Evolutionary conservation across 2,888 invertebrate genomes (phyloP).

Genomic region (Bibio marci): DNA sequence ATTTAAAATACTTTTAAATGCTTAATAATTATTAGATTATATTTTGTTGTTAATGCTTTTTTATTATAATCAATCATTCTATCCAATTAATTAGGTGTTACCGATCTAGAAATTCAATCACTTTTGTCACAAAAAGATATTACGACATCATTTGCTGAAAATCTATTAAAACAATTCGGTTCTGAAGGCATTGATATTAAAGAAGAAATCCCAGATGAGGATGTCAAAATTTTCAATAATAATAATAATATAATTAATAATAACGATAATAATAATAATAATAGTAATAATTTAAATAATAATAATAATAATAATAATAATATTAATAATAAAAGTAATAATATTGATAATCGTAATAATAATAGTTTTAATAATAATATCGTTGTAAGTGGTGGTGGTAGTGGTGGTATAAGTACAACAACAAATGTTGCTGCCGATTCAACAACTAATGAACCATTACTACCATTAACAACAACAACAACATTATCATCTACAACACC

Average conservation of each 20-base stretch:
- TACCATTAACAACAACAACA: conserved; percentile 12
- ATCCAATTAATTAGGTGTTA: too few relatives aligned
- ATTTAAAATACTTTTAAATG: too few relatives aligned
- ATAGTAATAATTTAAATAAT: too few relatives aligned
- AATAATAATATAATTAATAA: conserved; percentile 2
- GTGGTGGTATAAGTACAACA: conserved; percentile 4
- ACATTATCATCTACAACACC: conserved; percentile 18
- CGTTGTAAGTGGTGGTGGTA: too few relatives aligned
- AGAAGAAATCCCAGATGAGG: conserved; percentile 17
- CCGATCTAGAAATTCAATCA: conserved; percentile 55
- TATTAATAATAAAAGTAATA: too few relatives aligned
- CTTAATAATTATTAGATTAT: too few relatives aligned
- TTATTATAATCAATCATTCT: too few relatives aligned
- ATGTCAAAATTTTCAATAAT: background rate
- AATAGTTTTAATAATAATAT: too few relatives aligned
- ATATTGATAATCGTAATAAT: background rate
- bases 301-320: too few relatives aligned
- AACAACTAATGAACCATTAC: conserved; percentile 12
- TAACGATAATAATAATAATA: conserved; percentile 4
- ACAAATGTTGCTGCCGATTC: conserved; percentile 12
- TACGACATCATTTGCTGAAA: conserved; percentile 68
- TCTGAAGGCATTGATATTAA: conserved; percentile 46
- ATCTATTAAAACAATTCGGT: conserved; percentile 70
- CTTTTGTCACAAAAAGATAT: conserved; percentile 56
- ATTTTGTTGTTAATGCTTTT: too few relatives aligned